These are phyloP conservation scores for Odontophorus gujanensis DNA, from an alignment of 2,113 vertebrate species.

Conservation along the genomic window DNA sequence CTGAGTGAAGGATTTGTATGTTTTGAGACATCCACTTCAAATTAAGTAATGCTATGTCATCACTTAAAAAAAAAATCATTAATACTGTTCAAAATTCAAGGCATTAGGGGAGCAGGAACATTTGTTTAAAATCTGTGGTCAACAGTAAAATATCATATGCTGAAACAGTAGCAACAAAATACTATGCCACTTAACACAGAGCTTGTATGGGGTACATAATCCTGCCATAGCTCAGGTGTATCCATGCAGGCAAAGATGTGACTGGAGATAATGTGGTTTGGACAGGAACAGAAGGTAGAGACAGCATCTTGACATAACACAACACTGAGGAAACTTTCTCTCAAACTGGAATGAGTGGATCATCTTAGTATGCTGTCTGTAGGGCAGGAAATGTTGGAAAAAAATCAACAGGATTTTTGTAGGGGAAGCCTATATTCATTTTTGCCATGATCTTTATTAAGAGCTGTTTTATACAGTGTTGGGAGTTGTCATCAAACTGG, in stretches of 20 bases:
- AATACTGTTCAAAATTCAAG: neutral
- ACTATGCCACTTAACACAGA: neutral
- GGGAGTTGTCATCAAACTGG: neutral
- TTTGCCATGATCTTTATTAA: neutral
- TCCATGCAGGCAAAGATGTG: neutral
- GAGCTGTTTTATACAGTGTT: neutral
- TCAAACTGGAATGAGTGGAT: neutral
- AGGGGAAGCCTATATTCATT: neutral
- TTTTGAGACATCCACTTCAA: neutral
- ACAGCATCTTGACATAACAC: neutral
- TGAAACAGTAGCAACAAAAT: neutral
- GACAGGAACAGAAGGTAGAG: neutral
- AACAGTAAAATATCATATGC: neutral
- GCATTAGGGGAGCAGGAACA: neutral
- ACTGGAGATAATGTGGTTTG: neutral
- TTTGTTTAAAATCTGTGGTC: neutral
- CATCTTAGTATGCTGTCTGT: neutral
- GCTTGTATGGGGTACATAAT: neutral
- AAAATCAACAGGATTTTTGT: neutral
- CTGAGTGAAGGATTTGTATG: accelerated
- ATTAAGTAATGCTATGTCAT: neutral
- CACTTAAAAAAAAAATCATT: neutral
- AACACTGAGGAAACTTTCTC: neutral
- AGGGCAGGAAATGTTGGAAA: neutral
- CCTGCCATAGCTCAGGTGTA: neutral